Percentiles rank a stretch among this genome's conserved stretches.
Evolutionary conservation across 2,797 vertebrate species (phyloP).

Genomic region (Tympanoctomys barrerae): DNA sequence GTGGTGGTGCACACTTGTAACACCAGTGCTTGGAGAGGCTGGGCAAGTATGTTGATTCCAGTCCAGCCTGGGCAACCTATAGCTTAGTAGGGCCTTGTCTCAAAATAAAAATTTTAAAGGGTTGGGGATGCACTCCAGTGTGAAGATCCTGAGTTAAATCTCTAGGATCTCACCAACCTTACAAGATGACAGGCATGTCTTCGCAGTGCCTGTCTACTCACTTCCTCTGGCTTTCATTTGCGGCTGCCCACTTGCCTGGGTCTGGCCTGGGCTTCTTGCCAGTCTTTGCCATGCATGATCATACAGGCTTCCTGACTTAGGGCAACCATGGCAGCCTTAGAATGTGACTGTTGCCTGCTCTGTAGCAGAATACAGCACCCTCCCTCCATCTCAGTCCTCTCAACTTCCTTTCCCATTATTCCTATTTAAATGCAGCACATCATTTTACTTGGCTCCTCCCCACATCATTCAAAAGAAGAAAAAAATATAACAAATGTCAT

Average conservation of each 20-base stretch:
- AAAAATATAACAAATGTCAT: neutral
- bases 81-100: neutral
- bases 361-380: neutral
- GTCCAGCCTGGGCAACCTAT: neutral
- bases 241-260: neutral
- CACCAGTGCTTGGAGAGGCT: neutral
- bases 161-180: neutral
- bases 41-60: neutral
- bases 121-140: neutral
- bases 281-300: neutral
- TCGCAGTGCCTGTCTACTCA: no score
- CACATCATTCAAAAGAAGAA: constrained; percentile 28
- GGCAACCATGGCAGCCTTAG: neutral
- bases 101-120: neutral
- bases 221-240: neutral
- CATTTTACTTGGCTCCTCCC: neutral
- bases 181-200: neutral
- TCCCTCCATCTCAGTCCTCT: neutral
- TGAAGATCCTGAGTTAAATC: neutral
- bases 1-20: neutral
- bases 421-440: neutral
- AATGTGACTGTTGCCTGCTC: neutral
- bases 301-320: neutral
- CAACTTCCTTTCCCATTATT: neutral
- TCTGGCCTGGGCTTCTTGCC: neutral